phyloP scores from a whole-genome alignment of 2,113 vertebrate genomes.

The Sialia sialis region DNA sequence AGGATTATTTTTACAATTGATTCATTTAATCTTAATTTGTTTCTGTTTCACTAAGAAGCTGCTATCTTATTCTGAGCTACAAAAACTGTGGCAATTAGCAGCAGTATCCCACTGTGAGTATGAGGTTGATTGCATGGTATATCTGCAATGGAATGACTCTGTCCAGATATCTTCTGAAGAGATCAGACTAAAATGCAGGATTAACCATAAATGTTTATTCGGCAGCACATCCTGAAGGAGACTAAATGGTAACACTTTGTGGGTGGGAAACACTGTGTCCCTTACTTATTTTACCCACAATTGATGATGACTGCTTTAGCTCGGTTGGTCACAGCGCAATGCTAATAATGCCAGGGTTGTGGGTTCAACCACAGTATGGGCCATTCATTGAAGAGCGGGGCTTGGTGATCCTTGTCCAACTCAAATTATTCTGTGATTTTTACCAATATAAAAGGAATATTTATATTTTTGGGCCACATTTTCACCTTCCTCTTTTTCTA shows the following conservation, averaged over 20 bases:
- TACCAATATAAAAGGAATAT: not conserved
- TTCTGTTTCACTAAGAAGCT: conserved; percentile 34
- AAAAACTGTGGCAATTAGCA: conserved; percentile 50
- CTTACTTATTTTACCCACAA: not conserved
- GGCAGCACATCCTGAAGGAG: not conserved
- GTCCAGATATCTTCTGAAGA: not conserved
- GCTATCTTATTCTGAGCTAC: not conserved
- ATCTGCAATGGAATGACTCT: not conserved
- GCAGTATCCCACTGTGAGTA: conserved; percentile 21
- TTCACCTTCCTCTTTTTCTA: not conserved
- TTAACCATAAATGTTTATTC: not conserved
- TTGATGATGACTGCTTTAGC: not conserved
- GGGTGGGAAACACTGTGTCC: not conserved
- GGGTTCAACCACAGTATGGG: not conserved
- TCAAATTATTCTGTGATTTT: not conserved
- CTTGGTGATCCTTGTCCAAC: not conserved
- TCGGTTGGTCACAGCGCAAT: not conserved
- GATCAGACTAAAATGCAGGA: not conserved
- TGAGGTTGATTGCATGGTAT: not conserved
- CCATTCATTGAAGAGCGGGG: not conserved
- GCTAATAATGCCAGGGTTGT: not conserved
- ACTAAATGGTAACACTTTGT: not conserved
- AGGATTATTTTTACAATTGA: not conserved
- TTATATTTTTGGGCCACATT: not conserved
- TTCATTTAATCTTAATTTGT: conserved; percentile 40